Percentiles rank a stretch among this genome's conserved stretches.
phyloP scores from a whole-genome alignment of 2,888 invertebrate genomes.

The Stictocephala bisonia region DNA sequence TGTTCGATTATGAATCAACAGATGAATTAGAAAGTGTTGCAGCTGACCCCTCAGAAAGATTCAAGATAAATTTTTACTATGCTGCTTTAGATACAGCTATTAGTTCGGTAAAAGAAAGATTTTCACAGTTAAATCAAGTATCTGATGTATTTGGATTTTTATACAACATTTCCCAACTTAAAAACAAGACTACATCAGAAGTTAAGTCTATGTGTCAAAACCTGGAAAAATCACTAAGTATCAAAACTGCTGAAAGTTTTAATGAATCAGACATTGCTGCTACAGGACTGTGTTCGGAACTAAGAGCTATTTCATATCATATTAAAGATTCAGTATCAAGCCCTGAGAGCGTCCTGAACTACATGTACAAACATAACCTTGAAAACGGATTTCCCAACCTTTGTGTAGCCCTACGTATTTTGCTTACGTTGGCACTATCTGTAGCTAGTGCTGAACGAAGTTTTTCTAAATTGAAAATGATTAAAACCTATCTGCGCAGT shows the following conservation, averaged over 20 bases:
- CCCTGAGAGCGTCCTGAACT: neutral
- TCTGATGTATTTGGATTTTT: neutral
- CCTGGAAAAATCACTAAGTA: too few relatives aligned
- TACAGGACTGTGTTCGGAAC: neutral
- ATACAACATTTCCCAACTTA: neutral
- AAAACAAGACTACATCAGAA: too few relatives aligned
- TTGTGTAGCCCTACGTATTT: neutral
- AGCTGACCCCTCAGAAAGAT: neutral
- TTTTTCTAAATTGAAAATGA: too few relatives aligned
- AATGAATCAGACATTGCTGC: neutral
- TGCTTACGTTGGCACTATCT: neutral
- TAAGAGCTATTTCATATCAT: neutral
- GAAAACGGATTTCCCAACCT: neutral
- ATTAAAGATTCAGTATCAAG: too few relatives aligned
- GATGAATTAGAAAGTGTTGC: slow-evolving; percentile 3
- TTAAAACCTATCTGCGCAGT: too few relatives aligned
- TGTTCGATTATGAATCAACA: neutral
- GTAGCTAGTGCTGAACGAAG: too few relatives aligned
- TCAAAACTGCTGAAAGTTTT: neutral
- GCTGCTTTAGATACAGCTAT: neutral
- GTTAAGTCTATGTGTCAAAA: too few relatives aligned
- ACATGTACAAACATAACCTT: neutral
- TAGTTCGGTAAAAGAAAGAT: neutral
- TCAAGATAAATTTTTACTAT: neutral
- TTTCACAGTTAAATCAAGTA: neutral